These are phyloP conservation scores for human (Homo sapiens) DNA, from an alignment of 2,113 vertebrate species.

Conservation along the genomic window GRCh38 chr9:117476501-117477000, in stretches of 20 bases:
- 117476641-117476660: background rate
- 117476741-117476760: background rate
- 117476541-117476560: slow-evolving; percentile 2
- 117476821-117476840: background rate
- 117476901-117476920: background rate
- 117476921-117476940: background rate
- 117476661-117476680: background rate
- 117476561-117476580: background rate
- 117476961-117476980: no score
- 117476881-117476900: background rate
- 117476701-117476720: background rate
- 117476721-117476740: background rate
- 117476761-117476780: background rate
- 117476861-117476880: background rate
- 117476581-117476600: slow-evolving; percentile 21
- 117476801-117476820: background rate
- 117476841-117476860: background rate
- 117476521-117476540: background rate
- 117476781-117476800: background rate
- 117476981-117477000: no score
- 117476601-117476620: background rate
- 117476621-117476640: background rate
- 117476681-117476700: background rate
- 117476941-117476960: background rate
- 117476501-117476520: background rate